These are phyloP conservation scores for Agrotis puta DNA, from an alignment of 2,888 invertebrate species.

Conservation along the genomic window DNA sequence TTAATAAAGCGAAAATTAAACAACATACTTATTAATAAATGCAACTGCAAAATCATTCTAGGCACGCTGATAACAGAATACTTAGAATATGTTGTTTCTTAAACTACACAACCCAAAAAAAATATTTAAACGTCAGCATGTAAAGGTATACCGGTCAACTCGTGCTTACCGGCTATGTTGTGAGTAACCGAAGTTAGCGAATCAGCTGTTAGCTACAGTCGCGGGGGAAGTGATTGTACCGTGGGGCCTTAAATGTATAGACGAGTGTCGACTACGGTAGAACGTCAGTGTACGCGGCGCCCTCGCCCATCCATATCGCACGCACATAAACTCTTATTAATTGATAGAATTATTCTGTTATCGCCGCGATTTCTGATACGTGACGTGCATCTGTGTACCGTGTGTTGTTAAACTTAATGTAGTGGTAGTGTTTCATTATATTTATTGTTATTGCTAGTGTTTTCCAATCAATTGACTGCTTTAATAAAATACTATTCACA, in stretches of 20 bases:
- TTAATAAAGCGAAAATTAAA: background rate
- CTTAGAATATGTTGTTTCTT: background rate
- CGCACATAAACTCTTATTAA: slow-evolving; percentile 59
- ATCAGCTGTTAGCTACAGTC: slow-evolving; percentile 84
- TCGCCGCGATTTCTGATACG: slow-evolving; percentile 73
- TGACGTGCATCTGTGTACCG: slow-evolving; percentile 61
- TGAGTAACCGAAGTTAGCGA: slow-evolving; percentile 67
- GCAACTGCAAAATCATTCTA: background rate
- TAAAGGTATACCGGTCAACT: slow-evolving; percentile 16
- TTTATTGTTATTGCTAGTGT: slow-evolving; percentile 21
- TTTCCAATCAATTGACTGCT: slow-evolving; percentile 38
- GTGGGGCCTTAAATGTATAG: slow-evolving; percentile 67
- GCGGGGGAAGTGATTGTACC: slow-evolving; percentile 76
- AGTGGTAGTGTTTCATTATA: slow-evolving; percentile 23
- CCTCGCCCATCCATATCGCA: slow-evolving; percentile 70
- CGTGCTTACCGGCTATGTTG: slow-evolving; percentile 13
- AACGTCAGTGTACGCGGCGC: slow-evolving; percentile 84
- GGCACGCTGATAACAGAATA: no score
- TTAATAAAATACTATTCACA: slow-evolving; percentile 46
- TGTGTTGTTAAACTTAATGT: slow-evolving; percentile 52
- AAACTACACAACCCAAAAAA: slow-evolving; percentile 5
- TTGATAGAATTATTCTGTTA: slow-evolving; percentile 70
- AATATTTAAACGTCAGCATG: slow-evolving; percentile 1
- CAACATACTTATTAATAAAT: background rate
- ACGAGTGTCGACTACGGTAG: slow-evolving; percentile 62